A percentile compares a stretch with the other conserved stretches of the same genome.
phyloP scores from a whole-genome alignment of 2,113 vertebrate species.

The Camelus dromedarius region DNA sequence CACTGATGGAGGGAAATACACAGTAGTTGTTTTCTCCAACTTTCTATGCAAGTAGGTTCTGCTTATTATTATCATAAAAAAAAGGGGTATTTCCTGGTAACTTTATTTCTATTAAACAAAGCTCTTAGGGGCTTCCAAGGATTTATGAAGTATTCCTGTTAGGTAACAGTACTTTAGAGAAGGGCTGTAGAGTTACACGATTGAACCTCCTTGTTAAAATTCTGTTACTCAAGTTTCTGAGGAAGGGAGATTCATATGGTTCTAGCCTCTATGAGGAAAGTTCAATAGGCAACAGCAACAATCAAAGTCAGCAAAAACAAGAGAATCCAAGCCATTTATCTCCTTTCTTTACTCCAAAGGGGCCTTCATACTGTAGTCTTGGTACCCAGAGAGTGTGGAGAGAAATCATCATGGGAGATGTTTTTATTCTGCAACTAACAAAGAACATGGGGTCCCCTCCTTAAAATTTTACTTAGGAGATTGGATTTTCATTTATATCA shows the following conservation, averaged over 20 bases:
- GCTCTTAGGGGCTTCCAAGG: neutral
- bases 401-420: neutral
- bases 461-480: neutral
- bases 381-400: neutral
- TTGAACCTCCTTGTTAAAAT: neutral
- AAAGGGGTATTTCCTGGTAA: neutral
- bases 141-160: conserved; percentile 9
- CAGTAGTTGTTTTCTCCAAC: neutral
- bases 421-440: conserved; percentile 4
- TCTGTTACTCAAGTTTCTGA: neutral
- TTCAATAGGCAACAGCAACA: neutral
- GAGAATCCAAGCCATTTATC: neutral
- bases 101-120: conserved; percentile 17
- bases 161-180: conserved; percentile 23
- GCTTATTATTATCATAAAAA: neutral
- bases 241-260: neutral
- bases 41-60: conserved; percentile 3
- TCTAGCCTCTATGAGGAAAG: neutral
- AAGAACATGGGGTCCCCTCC: neutral
- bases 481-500: conserved; percentile 38
- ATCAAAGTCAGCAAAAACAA: neutral
- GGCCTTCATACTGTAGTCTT: neutral
- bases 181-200: neutral
- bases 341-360: neutral
- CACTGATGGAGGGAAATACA: neutral